Evolutionary conservation across 2,113 vertebrate species (phyloP).

Genomic region (Lagopus muta): DNA sequence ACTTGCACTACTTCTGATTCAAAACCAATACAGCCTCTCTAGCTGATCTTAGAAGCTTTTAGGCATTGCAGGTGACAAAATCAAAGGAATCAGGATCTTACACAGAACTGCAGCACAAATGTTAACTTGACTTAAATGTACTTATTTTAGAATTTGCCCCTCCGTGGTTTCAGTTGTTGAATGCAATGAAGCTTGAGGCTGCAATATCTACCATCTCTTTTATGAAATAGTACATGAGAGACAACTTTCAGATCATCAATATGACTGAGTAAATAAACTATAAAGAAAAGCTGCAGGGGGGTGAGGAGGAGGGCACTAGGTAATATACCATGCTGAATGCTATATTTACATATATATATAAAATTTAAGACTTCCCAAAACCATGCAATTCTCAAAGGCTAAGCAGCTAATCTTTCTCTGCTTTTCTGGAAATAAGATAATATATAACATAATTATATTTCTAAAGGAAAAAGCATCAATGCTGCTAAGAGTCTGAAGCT

Average conservation of each 20-base stretch:
- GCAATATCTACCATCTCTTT: not conserved
- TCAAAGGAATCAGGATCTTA: not conserved
- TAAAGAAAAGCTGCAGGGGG: not conserved
- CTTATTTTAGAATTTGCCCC: constrained; percentile 15
- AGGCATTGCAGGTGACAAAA: not conserved
- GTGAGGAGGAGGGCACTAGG: not conserved
- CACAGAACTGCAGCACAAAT: constrained; percentile 10
- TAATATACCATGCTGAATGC: not conserved
- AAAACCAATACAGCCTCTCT: not conserved
- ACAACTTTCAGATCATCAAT: not conserved
- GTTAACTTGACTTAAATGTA: not conserved
- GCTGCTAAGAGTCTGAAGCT: not conserved
- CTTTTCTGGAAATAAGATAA: not conserved
- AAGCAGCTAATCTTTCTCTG: not conserved
- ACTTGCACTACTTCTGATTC: not conserved
- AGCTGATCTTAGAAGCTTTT: not conserved
- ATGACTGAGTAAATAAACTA: not conserved
- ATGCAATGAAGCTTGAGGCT: not conserved
- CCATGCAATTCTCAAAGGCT: not conserved
- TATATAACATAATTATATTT: not conserved
- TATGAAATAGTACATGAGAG: not conserved
- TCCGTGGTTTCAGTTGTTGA: not conserved
- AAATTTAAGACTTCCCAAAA: not conserved
- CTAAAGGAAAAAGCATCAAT: not conserved
- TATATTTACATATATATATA: not conserved